phyloP scores from a whole-genome alignment of 2,888 invertebrate genomes.

The Ophraella communa region DNA sequence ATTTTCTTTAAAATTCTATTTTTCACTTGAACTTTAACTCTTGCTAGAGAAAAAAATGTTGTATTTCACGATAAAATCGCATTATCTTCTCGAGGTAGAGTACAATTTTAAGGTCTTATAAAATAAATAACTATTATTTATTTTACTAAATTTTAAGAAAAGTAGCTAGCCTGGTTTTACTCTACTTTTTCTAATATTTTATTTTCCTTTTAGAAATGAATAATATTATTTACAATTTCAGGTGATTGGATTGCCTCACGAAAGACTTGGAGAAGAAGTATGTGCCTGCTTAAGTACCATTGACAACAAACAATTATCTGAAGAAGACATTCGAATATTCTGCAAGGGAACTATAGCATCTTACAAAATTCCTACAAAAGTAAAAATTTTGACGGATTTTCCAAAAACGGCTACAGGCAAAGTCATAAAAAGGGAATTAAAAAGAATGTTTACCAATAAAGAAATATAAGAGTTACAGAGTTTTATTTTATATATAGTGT shows the following conservation, averaged over 20 bases:
- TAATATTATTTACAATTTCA: constrained; percentile 48
- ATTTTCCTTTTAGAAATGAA: no score
- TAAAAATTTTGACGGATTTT: constrained; percentile 72
- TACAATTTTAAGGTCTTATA: no score
- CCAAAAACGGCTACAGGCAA: constrained; percentile 87
- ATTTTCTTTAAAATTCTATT: no score
- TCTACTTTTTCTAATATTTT: no score
- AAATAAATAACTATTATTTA: no score
- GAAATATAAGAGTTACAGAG: background rate
- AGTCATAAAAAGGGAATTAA: constrained; percentile 74
- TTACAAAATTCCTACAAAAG: constrained; percentile 81
- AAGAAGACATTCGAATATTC: constrained; percentile 67
- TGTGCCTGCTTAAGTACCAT: constrained; percentile 71
- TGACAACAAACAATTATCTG: constrained; percentile 62
- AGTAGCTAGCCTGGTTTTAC: no score
- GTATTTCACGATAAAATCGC: no score
- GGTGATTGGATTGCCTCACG: constrained; percentile 78
- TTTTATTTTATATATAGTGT: background rate
- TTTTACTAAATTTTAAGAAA: no score
- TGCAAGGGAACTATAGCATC: constrained; percentile 75
- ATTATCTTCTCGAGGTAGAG: no score
- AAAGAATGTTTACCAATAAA: constrained; percentile 28
- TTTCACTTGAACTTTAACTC: no score
- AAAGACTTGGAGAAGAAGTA: constrained; percentile 79
- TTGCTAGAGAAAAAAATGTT: no score